phyloP scores from a whole-genome alignment of 2,113 vertebrate genomes.

The Nyctereutes procyonoides region DNA sequence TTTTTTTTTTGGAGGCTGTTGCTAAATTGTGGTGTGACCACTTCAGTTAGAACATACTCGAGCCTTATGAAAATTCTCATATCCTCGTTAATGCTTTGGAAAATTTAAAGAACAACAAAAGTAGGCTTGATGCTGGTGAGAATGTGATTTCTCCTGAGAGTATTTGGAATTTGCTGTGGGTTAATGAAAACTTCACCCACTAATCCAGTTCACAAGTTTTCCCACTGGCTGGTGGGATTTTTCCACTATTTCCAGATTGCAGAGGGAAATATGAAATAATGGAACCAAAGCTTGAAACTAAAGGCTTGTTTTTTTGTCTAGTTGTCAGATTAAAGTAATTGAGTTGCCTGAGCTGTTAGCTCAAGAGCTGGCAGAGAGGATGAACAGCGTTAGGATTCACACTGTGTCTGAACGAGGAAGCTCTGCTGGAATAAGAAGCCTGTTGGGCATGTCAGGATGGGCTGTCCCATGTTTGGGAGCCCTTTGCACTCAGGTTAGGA shows the following conservation, averaged over 20 bases:
- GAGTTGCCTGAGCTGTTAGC: not conserved
- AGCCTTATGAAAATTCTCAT: slow-evolving; percentile 55
- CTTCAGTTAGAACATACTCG: slow-evolving; percentile 44
- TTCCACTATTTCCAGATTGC: slow-evolving; percentile 17
- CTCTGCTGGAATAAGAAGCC: not conserved
- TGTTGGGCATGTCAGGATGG: not conserved
- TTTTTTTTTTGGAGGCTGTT: not conserved
- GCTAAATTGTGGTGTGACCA: slow-evolving; percentile 25
- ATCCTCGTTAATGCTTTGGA: slow-evolving; percentile 35
- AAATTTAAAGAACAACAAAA: slow-evolving; percentile 70
- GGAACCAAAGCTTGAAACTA: not conserved
- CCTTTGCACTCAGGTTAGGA: not conserved
- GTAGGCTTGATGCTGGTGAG: slow-evolving; percentile 11
- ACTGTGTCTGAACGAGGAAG: not conserved
- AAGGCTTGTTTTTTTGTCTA: not conserved
- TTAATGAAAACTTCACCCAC: slow-evolving; percentile 59
- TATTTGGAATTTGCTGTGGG: slow-evolving; percentile 59
- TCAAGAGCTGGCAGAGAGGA: not conserved
- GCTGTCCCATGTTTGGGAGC: not conserved
- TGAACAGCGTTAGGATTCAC: not conserved
- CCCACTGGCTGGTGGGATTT: not conserved
- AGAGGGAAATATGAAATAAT: slow-evolving; percentile 13
- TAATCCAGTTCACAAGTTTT: slow-evolving; percentile 25
- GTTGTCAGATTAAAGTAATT: slow-evolving; percentile 7
- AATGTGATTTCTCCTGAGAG: slow-evolving; percentile 60